Percentiles rank a stretch among this genome's conserved stretches.
These are phyloP conservation scores for Ammospiza caudacuta DNA, from an alignment of 2,113 vertebrate genomes.

Conservation along the genomic window DNA sequence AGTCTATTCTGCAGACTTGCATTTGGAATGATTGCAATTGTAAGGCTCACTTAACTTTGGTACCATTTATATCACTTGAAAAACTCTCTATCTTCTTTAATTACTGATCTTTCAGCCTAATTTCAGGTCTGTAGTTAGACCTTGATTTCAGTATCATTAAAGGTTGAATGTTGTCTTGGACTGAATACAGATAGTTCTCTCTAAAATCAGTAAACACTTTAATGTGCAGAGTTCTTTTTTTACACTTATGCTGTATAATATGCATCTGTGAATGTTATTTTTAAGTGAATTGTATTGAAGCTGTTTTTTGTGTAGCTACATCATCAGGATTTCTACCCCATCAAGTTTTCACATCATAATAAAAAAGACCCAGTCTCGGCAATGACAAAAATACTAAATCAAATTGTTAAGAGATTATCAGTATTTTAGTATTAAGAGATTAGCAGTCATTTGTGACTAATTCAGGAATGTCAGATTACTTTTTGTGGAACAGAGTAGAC, in stretches of 20 bases:
- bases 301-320: not conserved
- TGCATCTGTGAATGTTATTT: not conserved
- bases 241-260: not conserved
- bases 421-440: not conserved
- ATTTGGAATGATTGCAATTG: not conserved
- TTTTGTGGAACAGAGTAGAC: not conserved
- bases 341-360: not conserved
- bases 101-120: not conserved
- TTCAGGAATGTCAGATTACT: not conserved
- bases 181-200: not conserved
- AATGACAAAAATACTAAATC: not conserved
- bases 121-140: not conserved
- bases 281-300: not conserved
- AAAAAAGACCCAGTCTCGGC: not conserved
- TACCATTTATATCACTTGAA: not conserved
- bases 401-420: not conserved
- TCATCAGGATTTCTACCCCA: not conserved
- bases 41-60: not conserved
- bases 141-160: not conserved
- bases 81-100: not conserved
- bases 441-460: not conserved
- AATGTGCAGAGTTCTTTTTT: not conserved
- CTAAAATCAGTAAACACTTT: not conserved
- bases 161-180: not conserved
- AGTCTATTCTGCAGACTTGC: not conserved